Percentiles rank a stretch among this genome's conserved stretches.
Evolutionary conservation across 2,113 vertebrate genomes (phyloP).

Genomic region (Deroptyus accipitrinus): DNA sequence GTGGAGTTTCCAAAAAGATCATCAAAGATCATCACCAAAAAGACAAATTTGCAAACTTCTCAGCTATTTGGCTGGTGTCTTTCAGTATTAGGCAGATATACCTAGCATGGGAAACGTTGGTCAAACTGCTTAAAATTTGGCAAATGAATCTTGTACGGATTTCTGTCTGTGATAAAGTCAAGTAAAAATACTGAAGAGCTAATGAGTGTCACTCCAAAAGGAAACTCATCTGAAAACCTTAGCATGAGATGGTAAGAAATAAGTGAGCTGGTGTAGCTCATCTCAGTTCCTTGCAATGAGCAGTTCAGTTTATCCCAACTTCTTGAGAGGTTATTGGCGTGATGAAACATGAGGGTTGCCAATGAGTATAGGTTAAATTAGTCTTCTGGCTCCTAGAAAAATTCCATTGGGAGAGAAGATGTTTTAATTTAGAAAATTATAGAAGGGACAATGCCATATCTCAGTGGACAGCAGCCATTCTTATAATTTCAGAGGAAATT

Average conservation of each 20-base stretch:
- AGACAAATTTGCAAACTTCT: not conserved
- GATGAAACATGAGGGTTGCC: not conserved
- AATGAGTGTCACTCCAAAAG: not conserved
- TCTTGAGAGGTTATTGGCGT: not conserved
- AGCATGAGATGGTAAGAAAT: not conserved
- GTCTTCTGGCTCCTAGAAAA: not conserved
- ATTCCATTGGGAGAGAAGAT: not conserved
- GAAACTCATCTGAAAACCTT: not conserved
- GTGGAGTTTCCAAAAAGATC: not conserved
- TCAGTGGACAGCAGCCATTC: not conserved
- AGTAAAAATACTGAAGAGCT: not conserved
- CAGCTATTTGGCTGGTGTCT: not conserved
- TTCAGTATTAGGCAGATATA: not conserved
- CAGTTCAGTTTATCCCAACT: not conserved
- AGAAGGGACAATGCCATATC: not conserved
- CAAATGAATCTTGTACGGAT: not conserved
- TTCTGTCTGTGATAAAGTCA: not conserved
- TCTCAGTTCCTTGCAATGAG: not conserved
- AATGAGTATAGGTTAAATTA: not conserved
- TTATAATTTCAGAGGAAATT: not conserved
- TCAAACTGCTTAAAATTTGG: not conserved
- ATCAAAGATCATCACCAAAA: not conserved
- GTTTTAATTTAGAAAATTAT: not conserved
- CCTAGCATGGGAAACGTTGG: not conserved
- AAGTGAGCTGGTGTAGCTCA: not conserved